A percentile compares a stretch with the other conserved stretches of the same genome.
These are phyloP conservation scores for Momotus momota DNA, from an alignment of 2,797 vertebrate species.

Conservation along the genomic window DNA sequence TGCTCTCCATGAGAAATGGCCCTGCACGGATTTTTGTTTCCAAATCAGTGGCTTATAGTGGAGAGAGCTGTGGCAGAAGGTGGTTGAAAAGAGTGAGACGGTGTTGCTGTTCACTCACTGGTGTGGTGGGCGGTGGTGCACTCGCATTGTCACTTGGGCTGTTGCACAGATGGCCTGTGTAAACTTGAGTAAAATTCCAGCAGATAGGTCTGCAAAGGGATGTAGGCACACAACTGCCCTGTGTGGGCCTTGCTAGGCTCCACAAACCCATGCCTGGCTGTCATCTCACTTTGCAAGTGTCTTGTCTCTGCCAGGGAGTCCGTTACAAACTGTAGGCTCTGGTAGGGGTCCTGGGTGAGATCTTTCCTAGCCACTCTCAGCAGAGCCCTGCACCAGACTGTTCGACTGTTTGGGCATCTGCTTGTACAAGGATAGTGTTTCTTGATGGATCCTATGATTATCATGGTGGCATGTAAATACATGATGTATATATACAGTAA, in stretches of 20 bases:
- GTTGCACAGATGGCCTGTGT: slow-evolving; percentile 26
- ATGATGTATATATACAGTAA: background rate
- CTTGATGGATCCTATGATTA: background rate
- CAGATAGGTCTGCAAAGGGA: slow-evolving; percentile 37
- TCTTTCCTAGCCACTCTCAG: background rate
- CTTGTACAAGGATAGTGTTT: background rate
- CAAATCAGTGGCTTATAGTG: background rate
- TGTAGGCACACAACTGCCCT: background rate
- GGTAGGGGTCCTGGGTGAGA: background rate
- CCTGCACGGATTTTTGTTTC: background rate
- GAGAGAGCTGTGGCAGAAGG: background rate
- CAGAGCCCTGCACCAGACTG: background rate
- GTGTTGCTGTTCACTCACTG: background rate
- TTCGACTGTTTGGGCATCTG: background rate
- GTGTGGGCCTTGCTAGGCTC: slow-evolving; percentile 49
- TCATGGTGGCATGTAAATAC: background rate
- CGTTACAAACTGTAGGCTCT: background rate
- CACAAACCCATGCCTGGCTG: slow-evolving; percentile 33
- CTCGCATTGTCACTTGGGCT: background rate
- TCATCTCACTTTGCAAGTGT: background rate
- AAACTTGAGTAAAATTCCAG: slow-evolving; percentile 26
- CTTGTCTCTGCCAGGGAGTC: background rate
- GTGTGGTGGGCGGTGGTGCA: background rate
- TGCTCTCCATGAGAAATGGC: background rate
- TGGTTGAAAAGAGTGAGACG: background rate